Evolutionary conservation across 2,888 invertebrate species (phyloP).

Genomic region (Leptinotarsa tumamoca): DNA sequence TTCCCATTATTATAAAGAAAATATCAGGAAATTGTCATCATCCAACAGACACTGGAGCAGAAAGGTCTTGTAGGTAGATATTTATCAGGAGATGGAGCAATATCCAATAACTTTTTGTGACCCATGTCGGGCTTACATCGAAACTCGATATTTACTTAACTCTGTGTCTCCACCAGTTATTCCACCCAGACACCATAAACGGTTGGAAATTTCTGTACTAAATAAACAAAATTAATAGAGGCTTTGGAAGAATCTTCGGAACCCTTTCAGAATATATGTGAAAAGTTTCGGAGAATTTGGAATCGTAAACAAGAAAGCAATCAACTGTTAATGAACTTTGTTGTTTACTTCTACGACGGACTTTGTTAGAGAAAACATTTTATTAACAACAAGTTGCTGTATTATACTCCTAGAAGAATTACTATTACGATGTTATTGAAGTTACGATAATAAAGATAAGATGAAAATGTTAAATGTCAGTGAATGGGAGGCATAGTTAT

Average conservation of each 20-base stretch:
- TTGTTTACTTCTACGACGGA: constrained; percentile 1
- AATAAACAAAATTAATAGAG: constrained; percentile 10
- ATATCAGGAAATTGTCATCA: no score
- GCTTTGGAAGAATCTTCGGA: not conserved
- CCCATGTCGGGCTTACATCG: not conserved
- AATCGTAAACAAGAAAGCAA: constrained; percentile 21
- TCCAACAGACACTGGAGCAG: no score
- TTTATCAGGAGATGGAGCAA: no score
- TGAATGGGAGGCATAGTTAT: not conserved
- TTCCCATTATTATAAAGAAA: no score
- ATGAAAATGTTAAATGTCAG: not conserved
- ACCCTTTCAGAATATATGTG: constrained; percentile 10
- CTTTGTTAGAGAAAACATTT: not conserved
- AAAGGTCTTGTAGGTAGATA: no score
- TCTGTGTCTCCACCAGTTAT: not conserved
- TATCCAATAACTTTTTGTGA: no score
- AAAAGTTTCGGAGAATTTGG: constrained; percentile 9
- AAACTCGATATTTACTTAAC: not conserved
- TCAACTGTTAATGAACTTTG: constrained; percentile 17
- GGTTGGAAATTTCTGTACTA: not conserved
- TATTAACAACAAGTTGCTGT: constrained; percentile 5
- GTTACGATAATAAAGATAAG: not conserved
- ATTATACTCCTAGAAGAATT: not conserved
- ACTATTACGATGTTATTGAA: not conserved
- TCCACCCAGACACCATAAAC: not conserved